Conservation (phyloP, 2,113 vertebrate species). For the Callithrix jacchus region DNA sequence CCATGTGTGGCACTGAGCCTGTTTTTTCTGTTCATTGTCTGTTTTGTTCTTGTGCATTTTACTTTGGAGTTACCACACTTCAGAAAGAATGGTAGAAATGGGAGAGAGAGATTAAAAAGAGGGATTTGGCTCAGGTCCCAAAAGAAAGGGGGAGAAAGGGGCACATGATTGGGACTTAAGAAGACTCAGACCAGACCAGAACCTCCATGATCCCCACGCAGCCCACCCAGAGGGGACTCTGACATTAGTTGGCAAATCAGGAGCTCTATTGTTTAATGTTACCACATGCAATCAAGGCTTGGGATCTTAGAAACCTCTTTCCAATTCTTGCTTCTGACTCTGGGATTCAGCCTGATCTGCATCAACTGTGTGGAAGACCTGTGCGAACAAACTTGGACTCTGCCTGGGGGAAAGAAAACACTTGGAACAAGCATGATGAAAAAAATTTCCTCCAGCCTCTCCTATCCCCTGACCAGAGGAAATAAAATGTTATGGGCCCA, state of each 20-base stretch:
- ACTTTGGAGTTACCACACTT: constrained; percentile 53
- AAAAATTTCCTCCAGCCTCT: not conserved
- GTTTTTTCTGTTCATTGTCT: not conserved
- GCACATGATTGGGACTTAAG: not conserved
- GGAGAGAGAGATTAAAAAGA: constrained; percentile 30
- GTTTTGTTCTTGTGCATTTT: constrained; percentile 46
- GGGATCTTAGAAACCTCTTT: not conserved
- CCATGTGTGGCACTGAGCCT: not conserved
- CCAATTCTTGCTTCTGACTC: constrained; percentile 24
- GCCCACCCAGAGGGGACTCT: constrained; percentile 48
- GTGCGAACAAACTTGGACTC: not conserved
- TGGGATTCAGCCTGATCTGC: constrained; percentile 38
- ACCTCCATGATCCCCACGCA: not conserved
- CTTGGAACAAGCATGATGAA: constrained; percentile 30
- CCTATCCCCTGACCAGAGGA: constrained; percentile 19
- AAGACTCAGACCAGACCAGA: constrained; percentile 18
- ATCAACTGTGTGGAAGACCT: constrained; percentile 58
- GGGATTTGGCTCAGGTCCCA: constrained; percentile 23
- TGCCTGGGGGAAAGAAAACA: not conserved
- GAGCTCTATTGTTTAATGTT: constrained; percentile 54
- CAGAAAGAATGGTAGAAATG: not conserved
- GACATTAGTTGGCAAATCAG: constrained; percentile 35
- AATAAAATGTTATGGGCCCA: constrained; percentile 38
- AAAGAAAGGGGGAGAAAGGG: not conserved
- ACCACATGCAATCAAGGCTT: constrained; percentile 29